These are phyloP conservation scores for Progne subis DNA, from an alignment of 2,113 vertebrate species.

Conservation along the genomic window DNA sequence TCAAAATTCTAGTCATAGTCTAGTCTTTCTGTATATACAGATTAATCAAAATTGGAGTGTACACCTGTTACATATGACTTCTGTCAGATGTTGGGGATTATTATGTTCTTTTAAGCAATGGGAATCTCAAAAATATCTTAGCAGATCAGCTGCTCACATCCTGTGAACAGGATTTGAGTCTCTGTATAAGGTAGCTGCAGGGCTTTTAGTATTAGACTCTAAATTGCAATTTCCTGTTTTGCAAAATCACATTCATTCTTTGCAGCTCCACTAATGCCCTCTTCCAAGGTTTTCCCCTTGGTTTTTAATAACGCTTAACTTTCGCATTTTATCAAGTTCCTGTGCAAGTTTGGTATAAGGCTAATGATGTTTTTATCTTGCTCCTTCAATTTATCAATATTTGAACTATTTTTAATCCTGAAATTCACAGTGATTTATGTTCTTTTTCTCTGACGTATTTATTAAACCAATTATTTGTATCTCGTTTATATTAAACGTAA, in stretches of 20 bases:
- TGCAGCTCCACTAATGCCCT: background rate
- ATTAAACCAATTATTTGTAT: constrained; percentile 1
- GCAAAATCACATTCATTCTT: background rate
- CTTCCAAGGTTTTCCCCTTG: background rate
- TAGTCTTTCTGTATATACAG: background rate
- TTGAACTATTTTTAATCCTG: background rate
- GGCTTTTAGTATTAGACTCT: constrained; percentile 26
- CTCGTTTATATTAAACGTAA: background rate
- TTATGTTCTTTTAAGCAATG: background rate
- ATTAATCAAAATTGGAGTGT: background rate
- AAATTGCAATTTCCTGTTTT: constrained; percentile 53
- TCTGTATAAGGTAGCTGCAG: background rate
- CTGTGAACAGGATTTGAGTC: constrained; percentile 12
- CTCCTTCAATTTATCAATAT: background rate
- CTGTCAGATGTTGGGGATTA: background rate
- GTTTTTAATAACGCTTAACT: constrained; percentile 4
- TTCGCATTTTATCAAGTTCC: background rate
- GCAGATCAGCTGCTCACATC: background rate
- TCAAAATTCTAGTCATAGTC: background rate
- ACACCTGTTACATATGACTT: background rate
- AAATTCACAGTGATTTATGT: background rate
- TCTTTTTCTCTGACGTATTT: background rate
- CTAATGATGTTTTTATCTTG: background rate
- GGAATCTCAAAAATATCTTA: background rate
- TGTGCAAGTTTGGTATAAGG: background rate